These are phyloP conservation scores for Lordiphosa clarofinis DNA, from an alignment of 1,140 invertebrate genomes.

Conservation along the genomic window DNA sequence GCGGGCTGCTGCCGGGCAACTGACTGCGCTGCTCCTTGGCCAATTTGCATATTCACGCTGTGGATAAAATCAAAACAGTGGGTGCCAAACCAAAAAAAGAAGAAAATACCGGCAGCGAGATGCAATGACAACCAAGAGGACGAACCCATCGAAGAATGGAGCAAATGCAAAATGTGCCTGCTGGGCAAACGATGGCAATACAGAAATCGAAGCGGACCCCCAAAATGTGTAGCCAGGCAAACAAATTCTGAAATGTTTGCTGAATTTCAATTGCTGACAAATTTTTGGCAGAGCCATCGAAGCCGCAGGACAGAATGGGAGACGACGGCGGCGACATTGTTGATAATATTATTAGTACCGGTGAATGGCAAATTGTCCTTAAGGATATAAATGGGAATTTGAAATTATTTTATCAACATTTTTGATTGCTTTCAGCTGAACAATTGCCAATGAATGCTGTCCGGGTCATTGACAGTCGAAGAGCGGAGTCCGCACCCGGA, in stretches of 20 bases:
- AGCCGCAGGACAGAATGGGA: slow-evolving; percentile 35
- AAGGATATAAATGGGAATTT: slow-evolving; percentile 76
- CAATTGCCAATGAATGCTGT: slow-evolving; percentile 41
- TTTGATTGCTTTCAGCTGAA: slow-evolving; percentile 76
- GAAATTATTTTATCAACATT: slow-evolving; percentile 78
- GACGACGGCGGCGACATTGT: slow-evolving; percentile 17
- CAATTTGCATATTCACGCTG: slow-evolving; percentile 75
- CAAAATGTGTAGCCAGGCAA: slow-evolving; percentile 63
- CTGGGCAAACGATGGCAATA: slow-evolving; percentile 50
- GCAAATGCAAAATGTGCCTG: slow-evolving; percentile 71
- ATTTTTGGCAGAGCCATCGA: slow-evolving; percentile 46
- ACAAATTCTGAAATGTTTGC: slow-evolving; percentile 77
- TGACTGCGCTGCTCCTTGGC: slow-evolving; percentile 24
- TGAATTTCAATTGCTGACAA: slow-evolving; percentile 78
- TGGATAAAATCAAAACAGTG: slow-evolving; percentile 76
- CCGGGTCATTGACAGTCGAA: slow-evolving; percentile 50
- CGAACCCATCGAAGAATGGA: slow-evolving; percentile 36
- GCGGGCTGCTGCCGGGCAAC: no score
- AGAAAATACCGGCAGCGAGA: slow-evolving; percentile 12
- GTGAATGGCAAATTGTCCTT: slow-evolving; percentile 77
- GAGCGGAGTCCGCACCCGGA: slow-evolving; percentile 25
- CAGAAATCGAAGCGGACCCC: slow-evolving; percentile 16
- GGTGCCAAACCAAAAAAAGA: slow-evolving; percentile 33
- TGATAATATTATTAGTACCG: slow-evolving; percentile 74
- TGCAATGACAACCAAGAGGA: slow-evolving; percentile 48